A percentile compares a stretch with the other conserved stretches of the same genome.
phyloP scores from a whole-genome alignment of 2,113 vertebrate genomes.

The Girardinichthys multiradiatus region DNA sequence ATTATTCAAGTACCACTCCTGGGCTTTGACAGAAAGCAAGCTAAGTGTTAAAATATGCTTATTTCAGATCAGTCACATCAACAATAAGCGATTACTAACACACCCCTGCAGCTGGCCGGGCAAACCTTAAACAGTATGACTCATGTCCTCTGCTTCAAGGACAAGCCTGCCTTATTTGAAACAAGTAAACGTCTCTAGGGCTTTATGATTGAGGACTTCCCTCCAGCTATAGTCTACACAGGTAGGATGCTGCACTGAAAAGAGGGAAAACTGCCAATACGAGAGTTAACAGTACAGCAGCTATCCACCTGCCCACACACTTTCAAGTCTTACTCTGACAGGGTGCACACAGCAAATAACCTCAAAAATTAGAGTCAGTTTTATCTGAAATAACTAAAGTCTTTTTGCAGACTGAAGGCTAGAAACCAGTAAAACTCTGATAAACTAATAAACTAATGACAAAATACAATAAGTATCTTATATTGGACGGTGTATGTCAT shows the following conservation, averaged over 20 bases:
- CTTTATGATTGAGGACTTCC: constrained; percentile 53
- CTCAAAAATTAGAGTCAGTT: constrained; percentile 13
- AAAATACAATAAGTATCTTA: no score
- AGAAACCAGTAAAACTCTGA: no score
- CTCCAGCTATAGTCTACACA: constrained; percentile 35
- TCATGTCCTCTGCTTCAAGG: constrained; percentile 48
- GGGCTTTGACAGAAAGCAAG: neutral
- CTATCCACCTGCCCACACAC: constrained; percentile 49
- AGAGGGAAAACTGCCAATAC: constrained; percentile 33
- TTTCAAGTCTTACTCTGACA: constrained; percentile 27
- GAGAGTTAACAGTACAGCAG: constrained; percentile 13
- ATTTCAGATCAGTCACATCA: constrained; percentile 6
- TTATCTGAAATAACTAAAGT: constrained; percentile 17
- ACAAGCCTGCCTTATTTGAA: constrained; percentile 41
- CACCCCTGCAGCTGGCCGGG: neutral
- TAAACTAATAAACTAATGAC: no score
- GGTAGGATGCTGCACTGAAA: constrained; percentile 46
- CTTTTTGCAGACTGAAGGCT: neutral
- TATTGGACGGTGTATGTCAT: neutral
- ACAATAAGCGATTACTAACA: neutral
- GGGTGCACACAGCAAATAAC: constrained; percentile 17
- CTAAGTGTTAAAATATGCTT: neutral
- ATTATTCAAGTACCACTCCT: neutral
- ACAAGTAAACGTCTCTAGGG: constrained; percentile 37
- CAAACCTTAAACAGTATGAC: constrained; percentile 15